Conservation (phyloP, 2,797 vertebrate genomes). For the Forpus xanthops region DNA sequence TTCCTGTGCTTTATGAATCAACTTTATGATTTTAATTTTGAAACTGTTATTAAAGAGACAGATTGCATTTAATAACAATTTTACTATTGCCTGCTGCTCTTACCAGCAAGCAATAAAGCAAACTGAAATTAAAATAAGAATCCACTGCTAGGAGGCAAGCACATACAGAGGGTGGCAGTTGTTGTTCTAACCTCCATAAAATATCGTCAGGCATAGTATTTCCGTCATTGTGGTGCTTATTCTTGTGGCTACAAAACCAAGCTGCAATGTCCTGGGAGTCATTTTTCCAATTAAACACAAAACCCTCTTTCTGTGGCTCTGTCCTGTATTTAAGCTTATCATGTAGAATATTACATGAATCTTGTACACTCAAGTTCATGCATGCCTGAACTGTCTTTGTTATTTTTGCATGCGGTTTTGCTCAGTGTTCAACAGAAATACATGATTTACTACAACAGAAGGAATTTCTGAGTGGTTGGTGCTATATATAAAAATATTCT, state of each 20-base stretch:
- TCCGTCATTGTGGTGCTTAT: slow-evolving; percentile 1
- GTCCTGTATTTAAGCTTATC: not conserved
- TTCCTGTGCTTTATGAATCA: slow-evolving; percentile 71
- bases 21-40: slow-evolving; percentile 75
- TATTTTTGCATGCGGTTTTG: not conserved
- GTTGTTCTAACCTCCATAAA: slow-evolving; percentile 55
- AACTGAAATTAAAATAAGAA: slow-evolving; percentile 39
- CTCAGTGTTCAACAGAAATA: not conserved
- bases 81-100: slow-evolving; percentile 56
- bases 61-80: slow-evolving; percentile 72
- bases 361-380: not conserved
- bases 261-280: not conserved
- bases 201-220: slow-evolving; percentile 15
- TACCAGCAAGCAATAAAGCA: slow-evolving; percentile 55
- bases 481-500: not conserved
- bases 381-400: not conserved
- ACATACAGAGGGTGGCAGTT: not conserved
- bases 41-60: slow-evolving; percentile 74
- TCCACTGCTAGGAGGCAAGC: slow-evolving; percentile 43
- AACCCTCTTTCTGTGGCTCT: not conserved
- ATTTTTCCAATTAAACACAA: slow-evolving; percentile 20
- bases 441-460: not conserved
- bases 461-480: not conserved
- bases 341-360: not conserved
- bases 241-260: not conserved